phyloP scores from a whole-genome alignment of 2,888 invertebrate species.

The Mesorhabditis belari region DNA sequence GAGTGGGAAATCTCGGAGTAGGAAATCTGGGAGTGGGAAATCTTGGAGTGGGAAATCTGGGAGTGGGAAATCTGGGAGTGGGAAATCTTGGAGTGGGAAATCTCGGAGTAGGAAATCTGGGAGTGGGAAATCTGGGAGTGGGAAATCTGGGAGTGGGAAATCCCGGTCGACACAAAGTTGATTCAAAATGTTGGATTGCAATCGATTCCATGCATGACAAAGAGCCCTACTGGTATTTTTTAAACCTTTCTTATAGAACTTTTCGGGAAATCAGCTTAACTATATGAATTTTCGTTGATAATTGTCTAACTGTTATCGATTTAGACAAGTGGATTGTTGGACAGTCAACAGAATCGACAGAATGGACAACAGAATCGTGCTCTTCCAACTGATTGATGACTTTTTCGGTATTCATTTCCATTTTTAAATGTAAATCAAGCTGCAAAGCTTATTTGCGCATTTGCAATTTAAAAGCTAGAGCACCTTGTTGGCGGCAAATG shows the following conservation, averaged over 20 bases:
- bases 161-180: constrained; percentile 93
- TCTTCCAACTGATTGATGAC: constrained; percentile 86
- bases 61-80: no score
- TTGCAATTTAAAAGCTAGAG: no score
- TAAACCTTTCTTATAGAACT: constrained; percentile 1
- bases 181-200: constrained; percentile 99
- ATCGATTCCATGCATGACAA: constrained; percentile 91
- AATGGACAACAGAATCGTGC: constrained; percentile 98
- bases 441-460: no score
- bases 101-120: no score
- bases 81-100: no score
- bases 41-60: no score
- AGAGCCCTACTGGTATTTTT: constrained; percentile 73
- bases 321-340: constrained; percentile 91
- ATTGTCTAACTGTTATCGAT: constrained; percentile 13
- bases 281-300: background rate
- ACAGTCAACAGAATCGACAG: no score
- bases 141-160: constrained; percentile 94
- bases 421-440: no score
- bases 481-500: background rate
- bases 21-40: no score
- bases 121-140: no score
- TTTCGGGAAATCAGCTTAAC: background rate
- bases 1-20: no score
- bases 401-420: no score